These are phyloP conservation scores for Tetrapedia diversipes DNA, from an alignment of 2,888 invertebrate genomes.

Conservation along the genomic window DNA sequence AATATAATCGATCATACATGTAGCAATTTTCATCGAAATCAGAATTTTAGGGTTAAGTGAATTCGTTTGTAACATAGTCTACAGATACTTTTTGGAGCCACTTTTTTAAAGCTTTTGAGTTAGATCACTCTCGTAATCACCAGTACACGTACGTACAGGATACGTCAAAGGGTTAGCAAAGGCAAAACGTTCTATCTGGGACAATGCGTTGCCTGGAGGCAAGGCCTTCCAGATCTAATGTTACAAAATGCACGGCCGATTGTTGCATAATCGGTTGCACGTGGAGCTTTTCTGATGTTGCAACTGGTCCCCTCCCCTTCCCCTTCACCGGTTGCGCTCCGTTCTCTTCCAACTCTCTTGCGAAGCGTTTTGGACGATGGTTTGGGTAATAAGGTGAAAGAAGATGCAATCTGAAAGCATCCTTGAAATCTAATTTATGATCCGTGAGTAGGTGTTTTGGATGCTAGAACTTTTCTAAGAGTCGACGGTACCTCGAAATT, in stretches of 20 bases:
- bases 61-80: no score
- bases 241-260: slow-evolving; percentile 63
- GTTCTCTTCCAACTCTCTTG: slow-evolving; percentile 5
- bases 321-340: slow-evolving; percentile 9
- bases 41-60: no score
- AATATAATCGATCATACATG: no score
- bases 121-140: no score
- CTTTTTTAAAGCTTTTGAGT: no score
- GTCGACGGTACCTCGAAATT: no score
- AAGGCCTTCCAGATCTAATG: slow-evolving; percentile 38
- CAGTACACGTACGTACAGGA: no score
- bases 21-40: no score
- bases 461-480: no score
- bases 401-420: slow-evolving; percentile 31
- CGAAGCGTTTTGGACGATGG: slow-evolving; percentile 1
- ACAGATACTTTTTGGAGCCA: no score
- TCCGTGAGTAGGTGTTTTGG: neutral
- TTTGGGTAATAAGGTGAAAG: slow-evolving; percentile 21
- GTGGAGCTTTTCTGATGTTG: slow-evolving; percentile 67
- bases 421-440: slow-evolving; percentile 6
- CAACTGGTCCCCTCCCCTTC: slow-evolving; percentile 52
- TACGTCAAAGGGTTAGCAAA: neutral
- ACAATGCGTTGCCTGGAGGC: slow-evolving; percentile 41
- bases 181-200: slow-evolving; percentile 41
- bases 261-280: slow-evolving; percentile 71